phyloP scores from a whole-genome alignment of 2,797 vertebrate species.

The Centropyge bicolor region DNA sequence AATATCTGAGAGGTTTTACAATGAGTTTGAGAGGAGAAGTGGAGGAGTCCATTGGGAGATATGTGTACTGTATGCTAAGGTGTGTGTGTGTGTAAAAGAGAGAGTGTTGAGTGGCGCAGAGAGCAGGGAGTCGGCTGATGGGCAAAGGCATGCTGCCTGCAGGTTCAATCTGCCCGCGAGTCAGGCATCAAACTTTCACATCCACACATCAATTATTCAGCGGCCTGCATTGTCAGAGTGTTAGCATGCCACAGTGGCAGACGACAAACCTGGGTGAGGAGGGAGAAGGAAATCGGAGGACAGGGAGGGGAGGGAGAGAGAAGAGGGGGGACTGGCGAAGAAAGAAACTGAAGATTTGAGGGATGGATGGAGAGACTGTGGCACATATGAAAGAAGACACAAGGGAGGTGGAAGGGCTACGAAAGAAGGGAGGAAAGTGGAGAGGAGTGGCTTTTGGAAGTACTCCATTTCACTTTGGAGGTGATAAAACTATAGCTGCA shows the following conservation, averaged over 20 bases:
- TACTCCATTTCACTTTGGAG: not conserved
- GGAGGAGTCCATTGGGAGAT: slow-evolving; percentile 64
- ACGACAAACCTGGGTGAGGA: slow-evolving; percentile 72
- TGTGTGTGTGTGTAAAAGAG: slow-evolving; percentile 38
- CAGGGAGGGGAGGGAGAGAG: slow-evolving; percentile 4
- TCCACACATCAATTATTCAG: slow-evolving; percentile 87
- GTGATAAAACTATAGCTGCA: not conserved
- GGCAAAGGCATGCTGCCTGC: slow-evolving; percentile 80
- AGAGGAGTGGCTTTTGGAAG: slow-evolving; percentile 7
- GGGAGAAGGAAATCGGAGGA: slow-evolving; percentile 48
- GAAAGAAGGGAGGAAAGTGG: slow-evolving; percentile 5
- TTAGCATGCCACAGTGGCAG: slow-evolving; percentile 79
- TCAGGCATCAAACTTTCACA: slow-evolving; percentile 87
- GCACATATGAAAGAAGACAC: slow-evolving; percentile 12
- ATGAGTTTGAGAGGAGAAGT: slow-evolving; percentile 66
- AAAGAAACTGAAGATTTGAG: slow-evolving; percentile 41
- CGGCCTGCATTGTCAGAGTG: slow-evolving; percentile 74
- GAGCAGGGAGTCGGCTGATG: slow-evolving; percentile 79
- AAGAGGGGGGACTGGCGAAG: slow-evolving; percentile 10
- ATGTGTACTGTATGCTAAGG: slow-evolving; percentile 67
- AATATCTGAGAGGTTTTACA: slow-evolving; percentile 74
- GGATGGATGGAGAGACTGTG: slow-evolving; percentile 29
- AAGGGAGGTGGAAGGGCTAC: slow-evolving; percentile 5
- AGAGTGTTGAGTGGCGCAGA: slow-evolving; percentile 65
- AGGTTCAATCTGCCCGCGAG: slow-evolving; percentile 86